Conservation (phyloP, 2,113 vertebrate genomes). For the Corvus hawaiiensis region DNA sequence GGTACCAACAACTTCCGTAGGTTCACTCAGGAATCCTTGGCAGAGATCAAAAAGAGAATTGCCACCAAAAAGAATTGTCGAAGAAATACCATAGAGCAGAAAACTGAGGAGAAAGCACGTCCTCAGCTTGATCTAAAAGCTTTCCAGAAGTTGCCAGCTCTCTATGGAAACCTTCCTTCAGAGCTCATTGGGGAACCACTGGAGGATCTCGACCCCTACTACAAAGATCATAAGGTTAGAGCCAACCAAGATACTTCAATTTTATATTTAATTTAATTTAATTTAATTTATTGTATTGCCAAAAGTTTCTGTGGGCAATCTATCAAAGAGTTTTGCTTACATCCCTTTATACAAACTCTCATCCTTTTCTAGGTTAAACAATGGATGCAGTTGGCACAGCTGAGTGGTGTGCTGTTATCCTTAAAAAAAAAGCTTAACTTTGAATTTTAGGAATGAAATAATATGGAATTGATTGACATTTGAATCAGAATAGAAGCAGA, state of each 20-base stretch:
- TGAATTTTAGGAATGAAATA: neutral
- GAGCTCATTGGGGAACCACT: constrained; percentile 87
- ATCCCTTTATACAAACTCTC: neutral
- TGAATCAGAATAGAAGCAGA: neutral
- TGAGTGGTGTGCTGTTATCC: neutral
- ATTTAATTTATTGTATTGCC: neutral
- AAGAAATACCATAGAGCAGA: constrained; percentile 14
- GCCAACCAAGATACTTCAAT: neutral
- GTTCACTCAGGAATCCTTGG: constrained; percentile 90
- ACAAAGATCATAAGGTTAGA: constrained; percentile 86
- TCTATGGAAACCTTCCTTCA: constrained; percentile 86
- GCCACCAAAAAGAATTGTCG: constrained; percentile 55
- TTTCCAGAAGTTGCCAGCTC: constrained; percentile 88
- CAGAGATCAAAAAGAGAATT: constrained; percentile 85
- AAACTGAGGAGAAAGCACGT: constrained; percentile 63
- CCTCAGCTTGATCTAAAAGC: constrained; percentile 86
- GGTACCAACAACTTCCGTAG: constrained; percentile 85
- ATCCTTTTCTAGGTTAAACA: neutral
- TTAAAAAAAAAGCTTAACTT: neutral
- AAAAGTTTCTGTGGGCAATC: neutral
- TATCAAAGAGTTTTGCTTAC: neutral
- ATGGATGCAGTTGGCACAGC: neutral
- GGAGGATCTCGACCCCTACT: constrained; percentile 92
- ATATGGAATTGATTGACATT: neutral
- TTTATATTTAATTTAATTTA: neutral